Conservation (phyloP, 2,888 invertebrate species). For the Trachelus troglodyta region DNA sequence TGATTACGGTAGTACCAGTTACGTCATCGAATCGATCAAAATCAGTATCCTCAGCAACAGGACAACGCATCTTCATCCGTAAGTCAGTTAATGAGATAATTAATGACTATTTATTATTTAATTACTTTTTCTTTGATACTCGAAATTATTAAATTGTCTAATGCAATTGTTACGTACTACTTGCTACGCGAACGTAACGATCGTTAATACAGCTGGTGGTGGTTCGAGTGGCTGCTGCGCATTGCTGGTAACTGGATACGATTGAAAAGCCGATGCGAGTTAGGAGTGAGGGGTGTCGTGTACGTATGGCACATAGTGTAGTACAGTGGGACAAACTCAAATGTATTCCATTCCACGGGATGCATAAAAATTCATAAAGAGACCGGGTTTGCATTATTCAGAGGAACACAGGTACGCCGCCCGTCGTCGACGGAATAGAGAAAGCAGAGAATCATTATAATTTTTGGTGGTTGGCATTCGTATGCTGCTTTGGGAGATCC, state of each 20-base stretch:
- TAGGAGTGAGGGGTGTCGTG: background rate
- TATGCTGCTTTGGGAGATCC: constrained; percentile 31
- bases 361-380: constrained; percentile 62
- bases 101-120: background rate
- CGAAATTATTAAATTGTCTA: background rate
- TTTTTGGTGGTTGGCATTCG: constrained; percentile 48
- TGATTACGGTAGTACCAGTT: background rate
- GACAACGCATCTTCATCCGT: background rate
- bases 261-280: constrained; percentile 1
- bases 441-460: constrained; percentile 56
- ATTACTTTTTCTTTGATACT: background rate
- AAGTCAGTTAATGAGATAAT: background rate
- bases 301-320: background rate
- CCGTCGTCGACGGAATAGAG: constrained; percentile 29
- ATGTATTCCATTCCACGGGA: constrained; percentile 53
- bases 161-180: background rate
- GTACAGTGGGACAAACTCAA: constrained; percentile 35
- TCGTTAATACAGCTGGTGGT: background rate
- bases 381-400: constrained; percentile 59
- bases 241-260: constrained; percentile 18
- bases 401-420: constrained; percentile 25
- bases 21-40: background rate
- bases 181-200: background rate
- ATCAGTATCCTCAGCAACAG: background rate
- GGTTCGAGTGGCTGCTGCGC: background rate